These are phyloP conservation scores for Hephaestus fuliginosus DNA, from an alignment of 2,797 vertebrate genomes.

Conservation along the genomic window DNA sequence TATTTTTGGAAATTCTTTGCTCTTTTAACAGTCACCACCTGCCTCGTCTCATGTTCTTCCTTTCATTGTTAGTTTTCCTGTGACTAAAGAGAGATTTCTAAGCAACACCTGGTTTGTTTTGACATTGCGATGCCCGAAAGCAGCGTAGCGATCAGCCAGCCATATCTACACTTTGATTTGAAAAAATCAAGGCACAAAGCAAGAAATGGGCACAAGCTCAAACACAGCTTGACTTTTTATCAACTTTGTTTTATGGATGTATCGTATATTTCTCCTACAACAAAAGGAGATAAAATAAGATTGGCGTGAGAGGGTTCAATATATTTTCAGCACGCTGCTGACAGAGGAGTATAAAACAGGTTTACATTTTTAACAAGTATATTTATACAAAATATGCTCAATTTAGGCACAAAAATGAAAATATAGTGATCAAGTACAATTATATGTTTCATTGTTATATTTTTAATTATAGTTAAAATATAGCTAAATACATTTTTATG, in stretches of 20 bases:
- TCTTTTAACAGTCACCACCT: slow-evolving; percentile 10
- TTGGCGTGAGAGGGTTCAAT: slow-evolving; percentile 26
- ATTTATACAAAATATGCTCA: slow-evolving; percentile 37
- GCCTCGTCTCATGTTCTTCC: slow-evolving; percentile 24
- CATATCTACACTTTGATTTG: slow-evolving; percentile 49
- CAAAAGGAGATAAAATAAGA: slow-evolving; percentile 39
- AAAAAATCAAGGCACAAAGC: slow-evolving; percentile 35
- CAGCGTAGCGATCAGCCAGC: slow-evolving; percentile 11
- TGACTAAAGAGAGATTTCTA: slow-evolving; percentile 41
- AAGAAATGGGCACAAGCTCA: slow-evolving; percentile 51
- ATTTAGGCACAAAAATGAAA: slow-evolving; percentile 9
- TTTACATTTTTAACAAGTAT: slow-evolving; percentile 8
- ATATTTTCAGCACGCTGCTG: slow-evolving; percentile 27
- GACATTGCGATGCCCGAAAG: slow-evolving; percentile 36
- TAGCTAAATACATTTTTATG: slow-evolving; percentile 51
- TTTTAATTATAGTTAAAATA: slow-evolving; percentile 43
- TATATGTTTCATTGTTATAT: slow-evolving; percentile 5
- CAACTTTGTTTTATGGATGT: slow-evolving; percentile 53
- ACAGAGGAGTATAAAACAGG: slow-evolving; percentile 23
- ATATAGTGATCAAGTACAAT: slow-evolving; percentile 13
- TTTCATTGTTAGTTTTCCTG: slow-evolving; percentile 43
- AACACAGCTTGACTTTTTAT: slow-evolving; percentile 53
- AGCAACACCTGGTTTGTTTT: slow-evolving; percentile 52
- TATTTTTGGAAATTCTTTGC: slow-evolving; percentile 5
- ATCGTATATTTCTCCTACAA: slow-evolving; percentile 28